Evolutionary conservation across 2,113 vertebrate species (phyloP).

Genomic region (Pseudopodoces humilis): DNA sequence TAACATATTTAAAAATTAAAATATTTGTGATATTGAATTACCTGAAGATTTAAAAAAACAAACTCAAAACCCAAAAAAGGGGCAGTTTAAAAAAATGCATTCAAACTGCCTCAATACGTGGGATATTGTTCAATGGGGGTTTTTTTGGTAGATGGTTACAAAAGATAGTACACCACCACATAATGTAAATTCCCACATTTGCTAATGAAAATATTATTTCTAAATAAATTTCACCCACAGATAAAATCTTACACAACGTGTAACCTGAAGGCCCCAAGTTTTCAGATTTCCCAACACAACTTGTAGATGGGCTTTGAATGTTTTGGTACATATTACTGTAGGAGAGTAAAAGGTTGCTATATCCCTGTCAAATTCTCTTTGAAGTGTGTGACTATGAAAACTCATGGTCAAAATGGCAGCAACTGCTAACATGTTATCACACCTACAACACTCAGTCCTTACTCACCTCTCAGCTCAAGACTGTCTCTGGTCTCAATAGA

Average conservation of each 20-base stretch:
- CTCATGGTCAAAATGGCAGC: background rate
- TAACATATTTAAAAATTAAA: background rate
- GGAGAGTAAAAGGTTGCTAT: background rate
- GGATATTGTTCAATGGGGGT: fast-evolving
- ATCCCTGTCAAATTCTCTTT: background rate
- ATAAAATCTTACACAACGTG: background rate
- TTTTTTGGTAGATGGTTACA: background rate
- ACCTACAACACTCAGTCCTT: background rate
- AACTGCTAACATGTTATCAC: background rate
- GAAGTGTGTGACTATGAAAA: background rate
- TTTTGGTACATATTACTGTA: background rate
- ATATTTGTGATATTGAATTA: background rate
- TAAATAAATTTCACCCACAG: background rate
- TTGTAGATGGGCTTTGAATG: background rate
- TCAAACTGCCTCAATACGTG: background rate
- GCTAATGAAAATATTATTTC: background rate
- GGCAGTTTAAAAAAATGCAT: background rate
- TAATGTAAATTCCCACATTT: background rate
- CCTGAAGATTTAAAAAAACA: background rate
- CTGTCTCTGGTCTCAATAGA: background rate
- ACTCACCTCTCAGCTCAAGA: background rate
- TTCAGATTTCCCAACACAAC: background rate
- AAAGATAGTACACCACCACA: background rate
- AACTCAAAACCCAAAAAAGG: background rate
- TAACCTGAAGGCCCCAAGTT: background rate